phyloP scores from a whole-genome alignment of 2,888 invertebrate species.

The Folsomia manolachei region DNA sequence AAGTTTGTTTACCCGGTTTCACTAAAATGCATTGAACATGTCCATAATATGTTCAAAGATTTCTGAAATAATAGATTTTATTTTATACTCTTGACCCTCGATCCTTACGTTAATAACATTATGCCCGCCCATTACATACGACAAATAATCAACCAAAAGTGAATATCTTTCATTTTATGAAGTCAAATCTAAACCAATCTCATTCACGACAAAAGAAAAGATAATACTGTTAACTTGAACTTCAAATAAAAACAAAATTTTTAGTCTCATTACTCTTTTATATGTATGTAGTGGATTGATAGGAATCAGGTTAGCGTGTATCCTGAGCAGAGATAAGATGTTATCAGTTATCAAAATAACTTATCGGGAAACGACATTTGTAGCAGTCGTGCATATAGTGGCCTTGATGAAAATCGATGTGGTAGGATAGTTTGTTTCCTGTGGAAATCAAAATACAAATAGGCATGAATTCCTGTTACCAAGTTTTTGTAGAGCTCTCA shows the following conservation, averaged over 20 bases:
- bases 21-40: too few species aligned
- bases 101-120: too few species aligned
- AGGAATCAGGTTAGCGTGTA: not conserved
- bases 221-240: not conserved
- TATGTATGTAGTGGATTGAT: not conserved
- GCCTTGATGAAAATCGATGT: constrained; percentile 21
- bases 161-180: not conserved
- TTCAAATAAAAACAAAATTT: too few species aligned
- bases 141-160: not conserved
- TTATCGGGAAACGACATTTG: constrained; percentile 32
- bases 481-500: constrained; percentile 42
- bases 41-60: too few species aligned
- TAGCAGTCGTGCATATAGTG: constrained; percentile 41
- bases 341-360: constrained; percentile 10
- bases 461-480: constrained; percentile 41
- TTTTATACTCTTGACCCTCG: too few species aligned
- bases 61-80: too few species aligned
- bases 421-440: constrained; percentile 35
- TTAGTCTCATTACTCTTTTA: not conserved
- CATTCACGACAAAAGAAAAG: not conserved
- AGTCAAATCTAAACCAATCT: too few species aligned
- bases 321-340: not conserved
- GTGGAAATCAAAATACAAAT: constrained; percentile 38
- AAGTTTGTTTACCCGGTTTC: too few species aligned
- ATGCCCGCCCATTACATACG: too few species aligned